Base-by-base conservation (phyloP, 2,888 invertebrate species). In the Hyppa rectilinea region DNA sequence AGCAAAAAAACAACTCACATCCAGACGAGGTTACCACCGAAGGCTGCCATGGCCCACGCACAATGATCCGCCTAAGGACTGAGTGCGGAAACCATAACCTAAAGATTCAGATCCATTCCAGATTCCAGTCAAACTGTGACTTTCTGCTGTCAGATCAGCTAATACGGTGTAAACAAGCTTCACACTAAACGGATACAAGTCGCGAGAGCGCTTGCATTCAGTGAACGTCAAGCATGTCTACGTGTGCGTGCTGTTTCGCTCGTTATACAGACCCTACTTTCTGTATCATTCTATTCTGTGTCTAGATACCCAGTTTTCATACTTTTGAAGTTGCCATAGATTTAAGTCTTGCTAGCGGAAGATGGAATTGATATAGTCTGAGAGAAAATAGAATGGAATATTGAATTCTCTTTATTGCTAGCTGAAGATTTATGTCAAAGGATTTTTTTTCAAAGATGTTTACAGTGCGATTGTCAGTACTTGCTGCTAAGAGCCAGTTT, bases 351-450 rank as follows among this genome's bases (percentile, higher is more conserved):
- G 47, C 45, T 23, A 29, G 80, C 31, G 43, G 38, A 53, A 61
- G 55, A 75, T 47, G 66, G 63, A 63, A 64, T 56, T 60, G 69
- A 81, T 69, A 81, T 68, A 49, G 38, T 62, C 63, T 7, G 29
- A 2, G 26, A 10, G 50, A 73, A 74, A 56, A 79, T 59, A 73
- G 71, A 52, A 73, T 47, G 43, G 50, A 50, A 75, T 79, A 75
- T 75, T 73, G 50, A 79, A 80, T 73, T 72, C 60, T 36, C 53
- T 60, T 49, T 72, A 71, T 71, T 78, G 55, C 23, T 55, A 36
- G 12, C 49, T n/a, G 10, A 23, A 68, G 55, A 70, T 31, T 23
- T 50, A 14, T 49, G 29, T 70, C 78, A 36, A 50, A 69, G 17
- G 5, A 17, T 26, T 29, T 55, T 67, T n/a, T 52, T 40, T 3